Evolutionary conservation across 2,888 invertebrate species (phyloP).

Genomic region (Athetis lepigone): DNA sequence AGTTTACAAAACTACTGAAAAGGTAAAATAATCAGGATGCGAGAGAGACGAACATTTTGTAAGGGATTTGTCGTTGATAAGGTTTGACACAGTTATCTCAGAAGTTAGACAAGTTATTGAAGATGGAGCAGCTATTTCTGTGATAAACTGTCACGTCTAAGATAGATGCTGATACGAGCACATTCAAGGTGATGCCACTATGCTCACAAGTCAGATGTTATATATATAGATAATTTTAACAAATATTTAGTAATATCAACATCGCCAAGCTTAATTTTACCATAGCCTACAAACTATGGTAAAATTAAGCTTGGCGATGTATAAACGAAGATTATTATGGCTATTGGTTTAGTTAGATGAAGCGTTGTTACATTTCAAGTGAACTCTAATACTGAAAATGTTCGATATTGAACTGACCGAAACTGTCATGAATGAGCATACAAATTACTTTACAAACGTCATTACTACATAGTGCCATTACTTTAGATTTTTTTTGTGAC

Average conservation of each 20-base stretch:
- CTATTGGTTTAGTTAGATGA: background rate
- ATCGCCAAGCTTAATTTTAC: too few species aligned
- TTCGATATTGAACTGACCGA: background rate
- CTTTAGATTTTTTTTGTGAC: conserved; percentile 11
- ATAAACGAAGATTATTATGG: too few species aligned
- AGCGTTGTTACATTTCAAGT: background rate
- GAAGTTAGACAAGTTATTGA: conserved; percentile 46
- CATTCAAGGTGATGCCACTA: conserved; percentile 65
- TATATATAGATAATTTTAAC: conserved; percentile 21
- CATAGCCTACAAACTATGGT: too few species aligned
- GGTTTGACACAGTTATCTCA: conserved; percentile 59
- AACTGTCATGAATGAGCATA: background rate
- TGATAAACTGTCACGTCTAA: conserved; percentile 72
- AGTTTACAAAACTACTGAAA: background rate
- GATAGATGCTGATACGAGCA: conserved; percentile 66
- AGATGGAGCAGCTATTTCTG: conserved; percentile 66
- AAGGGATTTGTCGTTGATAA: conserved; percentile 55
- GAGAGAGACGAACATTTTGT: conserved; percentile 39
- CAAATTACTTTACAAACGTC: conserved; percentile 14
- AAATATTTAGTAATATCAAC: conserved; percentile 39
- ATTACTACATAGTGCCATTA: conserved; percentile 23
- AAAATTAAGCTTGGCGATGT: background rate
- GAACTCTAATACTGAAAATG: background rate
- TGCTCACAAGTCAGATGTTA: conserved; percentile 41
- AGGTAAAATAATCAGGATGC: conserved; percentile 22